Evolutionary conservation across 2,113 vertebrate species (phyloP).

Genomic region (Xenopus borealis): DNA sequence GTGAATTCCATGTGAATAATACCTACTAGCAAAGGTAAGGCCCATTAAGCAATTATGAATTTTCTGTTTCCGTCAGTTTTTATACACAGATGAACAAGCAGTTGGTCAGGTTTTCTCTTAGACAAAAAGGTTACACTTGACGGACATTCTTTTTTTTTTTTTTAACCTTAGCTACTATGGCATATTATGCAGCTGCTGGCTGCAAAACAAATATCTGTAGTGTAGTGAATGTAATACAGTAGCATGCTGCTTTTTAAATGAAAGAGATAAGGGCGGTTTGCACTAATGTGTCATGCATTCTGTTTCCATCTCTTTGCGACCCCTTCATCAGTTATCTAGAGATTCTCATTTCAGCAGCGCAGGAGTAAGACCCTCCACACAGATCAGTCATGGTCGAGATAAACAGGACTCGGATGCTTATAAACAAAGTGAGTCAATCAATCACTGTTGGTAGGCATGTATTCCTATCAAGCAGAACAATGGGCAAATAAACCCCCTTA

Average conservation of each 20-base stretch:
- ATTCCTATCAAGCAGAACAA: slow-evolving; percentile 53
- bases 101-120: too few species aligned
- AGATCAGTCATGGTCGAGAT: slow-evolving; percentile 58
- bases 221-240: background rate
- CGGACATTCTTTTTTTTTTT: too few species aligned
- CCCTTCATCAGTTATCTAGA: slow-evolving; percentile 39
- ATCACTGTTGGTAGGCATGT: slow-evolving; percentile 60
- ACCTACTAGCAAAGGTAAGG: too few species aligned
- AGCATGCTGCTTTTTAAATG: background rate
- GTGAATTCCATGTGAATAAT: too few species aligned
- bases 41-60: too few species aligned
- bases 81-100: too few species aligned
- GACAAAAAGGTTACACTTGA: too few species aligned
- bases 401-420: slow-evolving; percentile 61
- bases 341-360: slow-evolving; percentile 37
- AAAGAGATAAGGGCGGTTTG: background rate
- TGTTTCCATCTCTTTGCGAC: slow-evolving; percentile 30
- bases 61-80: too few species aligned
- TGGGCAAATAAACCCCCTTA: background rate
- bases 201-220: background rate
- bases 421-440: slow-evolving; percentile 61
- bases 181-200: too few species aligned
- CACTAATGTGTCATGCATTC: slow-evolving; percentile 30
- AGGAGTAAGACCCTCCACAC: slow-evolving; percentile 46
- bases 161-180: too few species aligned